A percentile compares a stretch with the other conserved stretches of the same genome.
These are phyloP conservation scores for Eristalinus sepulchralis DNA, from an alignment of 2,888 invertebrate species.

Conservation along the genomic window DNA sequence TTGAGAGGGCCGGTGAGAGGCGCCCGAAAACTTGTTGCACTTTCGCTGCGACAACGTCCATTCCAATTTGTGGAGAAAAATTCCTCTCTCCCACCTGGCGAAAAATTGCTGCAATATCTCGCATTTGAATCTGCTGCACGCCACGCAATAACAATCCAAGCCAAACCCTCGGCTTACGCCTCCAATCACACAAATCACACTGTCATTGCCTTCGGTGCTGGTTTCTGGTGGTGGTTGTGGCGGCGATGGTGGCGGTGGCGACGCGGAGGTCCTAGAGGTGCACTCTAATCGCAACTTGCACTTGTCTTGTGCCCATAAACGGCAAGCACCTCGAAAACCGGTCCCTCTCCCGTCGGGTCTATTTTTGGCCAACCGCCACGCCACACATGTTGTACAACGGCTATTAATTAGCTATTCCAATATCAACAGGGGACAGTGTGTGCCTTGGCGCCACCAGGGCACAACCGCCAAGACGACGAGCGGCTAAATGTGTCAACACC, in stretches of 20 bases:
- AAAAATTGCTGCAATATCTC: not conserved
- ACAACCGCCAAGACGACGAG: constrained; percentile 27
- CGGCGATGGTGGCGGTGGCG: not conserved
- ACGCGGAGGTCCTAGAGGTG: constrained; percentile 44
- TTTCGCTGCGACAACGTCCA: too few relatives aligned
- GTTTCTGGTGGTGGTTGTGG: not conserved
- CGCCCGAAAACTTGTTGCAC: too few relatives aligned
- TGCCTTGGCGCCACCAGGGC: constrained; percentile 61
- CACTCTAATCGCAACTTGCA: constrained; percentile 45
- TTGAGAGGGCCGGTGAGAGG: too few relatives aligned
- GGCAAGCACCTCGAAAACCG: constrained; percentile 45
- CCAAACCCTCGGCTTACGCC: not conserved
- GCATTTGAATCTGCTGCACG: not conserved
- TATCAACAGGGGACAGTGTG: constrained; percentile 32
- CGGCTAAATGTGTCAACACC: constrained; percentile 65
- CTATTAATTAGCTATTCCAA: constrained; percentile 66
- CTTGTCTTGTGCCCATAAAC: constrained; percentile 46
- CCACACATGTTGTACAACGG: not conserved
- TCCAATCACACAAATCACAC: not conserved
- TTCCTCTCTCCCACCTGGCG: not conserved
- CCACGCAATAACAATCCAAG: not conserved
- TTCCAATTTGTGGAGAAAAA: not conserved
- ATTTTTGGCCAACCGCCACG: constrained; percentile 31
- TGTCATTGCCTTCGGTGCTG: not conserved
- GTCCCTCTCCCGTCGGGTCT: constrained; percentile 37